Evolutionary conservation across 2,797 vertebrate species (phyloP), one percentile per base, ranked within the genome.

Genomic region (Otolemur crassicaudatus): DNA sequence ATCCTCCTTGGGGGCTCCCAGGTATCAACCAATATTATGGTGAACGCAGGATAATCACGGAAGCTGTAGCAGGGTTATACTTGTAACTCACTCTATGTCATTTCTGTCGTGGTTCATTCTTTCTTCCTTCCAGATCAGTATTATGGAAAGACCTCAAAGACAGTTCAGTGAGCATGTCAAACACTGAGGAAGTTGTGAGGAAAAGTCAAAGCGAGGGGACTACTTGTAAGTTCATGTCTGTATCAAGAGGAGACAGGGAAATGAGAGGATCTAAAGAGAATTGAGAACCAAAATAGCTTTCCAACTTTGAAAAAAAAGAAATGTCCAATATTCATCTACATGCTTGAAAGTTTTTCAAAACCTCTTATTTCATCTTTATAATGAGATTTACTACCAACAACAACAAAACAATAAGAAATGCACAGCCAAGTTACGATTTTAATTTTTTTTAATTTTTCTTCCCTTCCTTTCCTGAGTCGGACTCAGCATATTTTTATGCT

Each of bases 91-190:
- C 29, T 82, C 88, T 58, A 56, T 53, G 95, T 94, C 27, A 43
- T 88, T 94, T 96, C 70, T 88, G 6, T 65, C 84, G 22, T 9
- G 27, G 19, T 40, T 89, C 49, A 22, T 58, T 91, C 72, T 58
- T 94, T 88, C 96, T 91, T 73, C 53, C 37, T 96, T 82, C 80
- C 85, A 82, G 22, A 77, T 12, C 40, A 93, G 56, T 61, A 25
- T 95, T 90, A 84, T 93, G 94, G 88, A 94, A 95, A 93, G 89
- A 80, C 23, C 9, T 94, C 88, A 91, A 46, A 61, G 95, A 96
- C 72, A 97, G 89, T 97, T 97, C 92, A 95, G 1, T 91, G 87
- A 93, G 16, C 86, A 81, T 93, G 86, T 90, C 72, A 96, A 92
- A 84, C 37, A 49, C 67, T 96, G 75, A 96, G 93, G 93, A 94